A percentile compares a stretch with the other conserved stretches of the same genome.
Evolutionary conservation across 2,888 invertebrate genomes (phyloP).

Genomic region (Drosophila austrosaltans): DNA sequence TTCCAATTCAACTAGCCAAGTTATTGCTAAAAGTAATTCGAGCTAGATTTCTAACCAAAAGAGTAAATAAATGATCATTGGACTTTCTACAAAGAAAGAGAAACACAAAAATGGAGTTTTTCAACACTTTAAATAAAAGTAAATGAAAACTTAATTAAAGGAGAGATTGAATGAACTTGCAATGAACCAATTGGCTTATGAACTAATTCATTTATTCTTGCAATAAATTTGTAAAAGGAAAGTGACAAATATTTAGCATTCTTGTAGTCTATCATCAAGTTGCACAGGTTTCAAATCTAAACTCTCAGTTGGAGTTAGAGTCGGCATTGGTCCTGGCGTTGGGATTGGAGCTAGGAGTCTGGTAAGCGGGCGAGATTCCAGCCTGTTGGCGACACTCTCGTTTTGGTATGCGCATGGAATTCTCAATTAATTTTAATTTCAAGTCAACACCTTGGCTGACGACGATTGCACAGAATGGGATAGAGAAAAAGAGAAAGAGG

Average conservation of each 20-base stretch:
- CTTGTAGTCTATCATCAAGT: conserved; percentile 8
- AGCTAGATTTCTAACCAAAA: too few species aligned
- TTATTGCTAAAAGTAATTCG: too few species aligned
- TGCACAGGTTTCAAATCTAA: neutral
- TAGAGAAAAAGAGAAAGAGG: neutral
- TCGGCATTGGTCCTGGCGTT: neutral
- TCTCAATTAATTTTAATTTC: conserved; percentile 82
- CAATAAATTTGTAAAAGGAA: neutral
- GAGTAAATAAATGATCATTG: too few species aligned
- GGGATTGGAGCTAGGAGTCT: neutral
- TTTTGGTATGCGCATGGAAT: conserved; percentile 76
- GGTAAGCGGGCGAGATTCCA: conserved; percentile 9
- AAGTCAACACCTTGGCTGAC: conserved; percentile 79
- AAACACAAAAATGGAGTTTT: too few species aligned
- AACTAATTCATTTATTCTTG: neutral
- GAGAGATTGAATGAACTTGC: neutral
- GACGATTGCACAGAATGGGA: conserved; percentile 39
- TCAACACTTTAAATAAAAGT: too few species aligned
- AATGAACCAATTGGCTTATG: neutral
- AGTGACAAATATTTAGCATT: conserved; percentile 7
- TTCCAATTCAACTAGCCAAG: too few species aligned
- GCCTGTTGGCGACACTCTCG: conserved; percentile 62
- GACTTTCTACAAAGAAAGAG: too few species aligned
- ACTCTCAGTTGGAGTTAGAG: neutral
- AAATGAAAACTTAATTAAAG: neutral